phyloP scores from a whole-genome alignment of 37 sponge, comb jelly and placozoan species.

The Amphimedon queenslandica region DNA sequence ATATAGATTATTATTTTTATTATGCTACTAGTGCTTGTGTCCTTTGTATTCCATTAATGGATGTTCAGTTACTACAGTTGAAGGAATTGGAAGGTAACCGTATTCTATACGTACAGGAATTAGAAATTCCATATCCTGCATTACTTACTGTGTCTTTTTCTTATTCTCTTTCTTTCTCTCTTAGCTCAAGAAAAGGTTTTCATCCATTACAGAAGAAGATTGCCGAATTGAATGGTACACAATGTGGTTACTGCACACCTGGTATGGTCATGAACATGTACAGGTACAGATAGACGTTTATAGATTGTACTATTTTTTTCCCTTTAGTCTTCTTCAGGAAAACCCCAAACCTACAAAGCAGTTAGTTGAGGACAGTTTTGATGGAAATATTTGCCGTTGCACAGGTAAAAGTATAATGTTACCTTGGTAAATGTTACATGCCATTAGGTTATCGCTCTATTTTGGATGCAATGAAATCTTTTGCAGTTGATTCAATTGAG shows the following conservation, averaged over 20 bases:
- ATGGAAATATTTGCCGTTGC: constrained; percentile 62
- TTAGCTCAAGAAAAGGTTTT: constrained; percentile 12
- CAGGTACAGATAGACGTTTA: constrained; percentile 30
- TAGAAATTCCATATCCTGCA: too few species aligned
- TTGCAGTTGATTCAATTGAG: constrained; percentile 37
- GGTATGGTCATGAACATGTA: constrained; percentile 72
- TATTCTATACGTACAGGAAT: too few species aligned
- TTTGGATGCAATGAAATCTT: constrained; percentile 83
- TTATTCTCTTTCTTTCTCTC: neutral
- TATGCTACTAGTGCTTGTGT: constrained; percentile 72
- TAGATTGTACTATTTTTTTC: neutral
- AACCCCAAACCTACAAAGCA: constrained; percentile 31
- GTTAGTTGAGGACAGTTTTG: constrained; percentile 41
- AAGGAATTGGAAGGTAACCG: constrained; percentile 74
- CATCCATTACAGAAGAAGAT: constrained; percentile 41
- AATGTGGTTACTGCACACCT: constrained; percentile 74
- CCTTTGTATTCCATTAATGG: constrained; percentile 68
- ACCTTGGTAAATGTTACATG: neutral
- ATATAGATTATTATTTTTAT: too few species aligned
- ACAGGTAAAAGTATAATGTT: constrained; percentile 30
- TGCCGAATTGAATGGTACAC: constrained; percentile 50
- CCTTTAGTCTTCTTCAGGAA: constrained; percentile 20
- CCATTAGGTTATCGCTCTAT: constrained; percentile 76
- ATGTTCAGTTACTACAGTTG: constrained; percentile 70
- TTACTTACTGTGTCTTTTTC: neutral